phyloP scores from a whole-genome alignment of 1,140 invertebrate species.

The Adoxophyes honmai region DNA sequence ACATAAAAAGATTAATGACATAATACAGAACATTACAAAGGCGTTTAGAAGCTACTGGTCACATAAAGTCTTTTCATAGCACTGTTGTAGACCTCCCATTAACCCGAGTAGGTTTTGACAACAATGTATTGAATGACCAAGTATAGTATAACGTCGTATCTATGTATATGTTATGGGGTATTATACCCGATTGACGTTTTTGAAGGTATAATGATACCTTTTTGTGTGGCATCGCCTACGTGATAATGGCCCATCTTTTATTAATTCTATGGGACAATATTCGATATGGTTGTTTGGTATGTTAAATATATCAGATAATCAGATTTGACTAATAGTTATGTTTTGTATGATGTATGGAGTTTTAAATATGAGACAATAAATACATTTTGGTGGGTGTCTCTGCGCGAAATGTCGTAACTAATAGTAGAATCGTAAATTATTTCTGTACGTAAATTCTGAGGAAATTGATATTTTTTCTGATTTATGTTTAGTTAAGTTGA shows the following conservation, averaged over 20 bases:
- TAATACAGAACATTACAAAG: neutral
- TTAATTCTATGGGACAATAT: neutral
- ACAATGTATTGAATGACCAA: constrained; percentile 12
- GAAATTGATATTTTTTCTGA: no score
- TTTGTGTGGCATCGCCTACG: constrained; percentile 8
- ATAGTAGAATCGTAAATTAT: no score
- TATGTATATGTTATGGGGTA: constrained; percentile 3
- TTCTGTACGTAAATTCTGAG: no score
- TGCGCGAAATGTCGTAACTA: no score
- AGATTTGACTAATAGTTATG: constrained; percentile 9
- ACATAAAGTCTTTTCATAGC: neutral
- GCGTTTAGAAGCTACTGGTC: neutral
- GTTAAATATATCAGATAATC: constrained; percentile 9
- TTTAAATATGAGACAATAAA: constrained; percentile 10
- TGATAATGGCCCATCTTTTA: constrained; percentile 3
- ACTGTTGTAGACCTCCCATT: constrained; percentile 1
- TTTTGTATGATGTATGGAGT: neutral
- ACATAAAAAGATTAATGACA: constrained; percentile 1
- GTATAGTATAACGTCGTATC: neutral
- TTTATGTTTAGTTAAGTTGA: no score
- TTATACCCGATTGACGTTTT: neutral
- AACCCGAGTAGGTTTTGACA: neutral
- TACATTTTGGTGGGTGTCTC: no score
- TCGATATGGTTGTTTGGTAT: constrained; percentile 3
- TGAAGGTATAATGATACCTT: neutral